Percentiles rank a stretch among this genome's conserved stretches.
Evolutionary conservation across 2,888 invertebrate species (phyloP).

Genomic region (Lingula anatina): DNA sequence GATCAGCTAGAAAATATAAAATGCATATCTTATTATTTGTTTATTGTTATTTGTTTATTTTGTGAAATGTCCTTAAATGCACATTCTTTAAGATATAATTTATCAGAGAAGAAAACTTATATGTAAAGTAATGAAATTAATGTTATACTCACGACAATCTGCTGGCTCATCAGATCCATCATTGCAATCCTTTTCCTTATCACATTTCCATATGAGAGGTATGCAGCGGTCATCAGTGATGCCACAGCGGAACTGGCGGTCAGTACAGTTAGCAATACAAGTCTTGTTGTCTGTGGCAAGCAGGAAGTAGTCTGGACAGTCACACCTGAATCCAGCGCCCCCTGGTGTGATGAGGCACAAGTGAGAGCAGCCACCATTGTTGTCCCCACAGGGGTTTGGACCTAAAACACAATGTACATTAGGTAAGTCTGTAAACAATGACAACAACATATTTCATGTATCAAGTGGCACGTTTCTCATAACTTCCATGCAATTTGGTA

Average conservation of each 20-base stretch:
- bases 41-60: background rate
- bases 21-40: background rate
- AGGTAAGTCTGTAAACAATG: background rate
- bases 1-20: slow-evolving; percentile 26
- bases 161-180: slow-evolving; percentile 45
- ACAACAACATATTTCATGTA: no score
- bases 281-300: slow-evolving; percentile 69
- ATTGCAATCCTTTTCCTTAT: slow-evolving; percentile 43
- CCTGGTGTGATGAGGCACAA: slow-evolving; percentile 83
- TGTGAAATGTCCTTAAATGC: background rate
- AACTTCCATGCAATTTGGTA: no score
- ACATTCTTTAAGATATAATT: background rate
- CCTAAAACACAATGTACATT: slow-evolving; percentile 53
- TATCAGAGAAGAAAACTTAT: background rate
- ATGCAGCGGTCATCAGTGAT: slow-evolving; percentile 35
- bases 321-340: slow-evolving; percentile 69
- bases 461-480: no score
- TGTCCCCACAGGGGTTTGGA: slow-evolving; percentile 81
- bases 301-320: slow-evolving; percentile 92
- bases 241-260: slow-evolving; percentile 47
- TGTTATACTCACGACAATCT: slow-evolving; percentile 41
- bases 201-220: slow-evolving; percentile 44
- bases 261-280: slow-evolving; percentile 91
- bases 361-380: slow-evolving; percentile 95
- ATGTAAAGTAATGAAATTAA: background rate